phyloP scores from a whole-genome alignment of 1,140 invertebrate genomes.

The Chelonus insularis region DNA sequence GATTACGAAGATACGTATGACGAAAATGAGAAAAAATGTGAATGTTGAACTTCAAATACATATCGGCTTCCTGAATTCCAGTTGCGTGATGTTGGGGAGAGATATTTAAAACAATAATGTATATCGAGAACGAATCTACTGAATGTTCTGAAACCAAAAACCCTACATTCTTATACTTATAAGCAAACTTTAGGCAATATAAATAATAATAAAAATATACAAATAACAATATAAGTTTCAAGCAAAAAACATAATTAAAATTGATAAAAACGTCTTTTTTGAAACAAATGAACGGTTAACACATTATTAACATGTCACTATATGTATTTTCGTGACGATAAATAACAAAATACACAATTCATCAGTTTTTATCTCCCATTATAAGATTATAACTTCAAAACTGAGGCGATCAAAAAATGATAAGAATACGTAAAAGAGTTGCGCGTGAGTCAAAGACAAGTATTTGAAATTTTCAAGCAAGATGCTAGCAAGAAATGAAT shows the following conservation, averaged over 20 bases:
- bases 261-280: conserved; percentile 10
- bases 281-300: conserved; percentile 14
- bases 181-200: conserved; percentile 33
- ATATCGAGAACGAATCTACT: conserved; percentile 31
- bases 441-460: too few species aligned
- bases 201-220: too few species aligned
- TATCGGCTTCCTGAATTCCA: conserved; percentile 27
- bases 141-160: conserved; percentile 27
- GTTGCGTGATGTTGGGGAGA: conserved; percentile 4
- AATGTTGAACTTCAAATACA: conserved; percentile 30
- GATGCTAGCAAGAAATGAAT: too few species aligned
- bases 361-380: conserved; percentile 23
- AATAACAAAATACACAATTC: conserved; percentile 11
- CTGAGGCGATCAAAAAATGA: conserved; percentile 20
- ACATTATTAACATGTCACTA: conserved; percentile 20
- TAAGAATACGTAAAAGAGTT: conserved; percentile 12
- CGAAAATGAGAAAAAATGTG: conserved; percentile 23
- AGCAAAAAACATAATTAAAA: not conserved
- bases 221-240: conserved; percentile 27
- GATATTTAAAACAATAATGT: conserved; percentile 10
- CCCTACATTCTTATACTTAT: conserved; percentile 32
- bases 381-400: conserved; percentile 10
- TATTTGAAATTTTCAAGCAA: too few species aligned
- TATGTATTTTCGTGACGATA: conserved; percentile 26
- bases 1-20: conserved; percentile 33